A percentile compares a stretch with the other conserved stretches of the same genome.
These are phyloP conservation scores for Taxidea taxus DNA, from an alignment of 2,113 vertebrate species.

Conservation along the genomic window DNA sequence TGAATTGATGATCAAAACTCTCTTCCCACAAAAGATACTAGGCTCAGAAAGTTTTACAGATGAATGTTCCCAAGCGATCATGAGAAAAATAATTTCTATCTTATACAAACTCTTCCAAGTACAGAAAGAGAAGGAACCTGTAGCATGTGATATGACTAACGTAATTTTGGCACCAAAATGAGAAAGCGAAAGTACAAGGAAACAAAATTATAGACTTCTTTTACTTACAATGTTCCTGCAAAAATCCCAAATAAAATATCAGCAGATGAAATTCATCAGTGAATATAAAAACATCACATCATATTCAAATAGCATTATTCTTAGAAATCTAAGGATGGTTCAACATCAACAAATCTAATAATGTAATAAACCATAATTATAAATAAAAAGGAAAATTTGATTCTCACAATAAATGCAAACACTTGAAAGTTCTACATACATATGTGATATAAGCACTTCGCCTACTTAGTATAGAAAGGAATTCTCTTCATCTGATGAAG, in stretches of 20 bases:
- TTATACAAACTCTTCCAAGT: background rate
- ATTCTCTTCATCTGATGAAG: background rate
- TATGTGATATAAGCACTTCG: background rate
- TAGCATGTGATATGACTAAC: background rate
- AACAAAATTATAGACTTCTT: background rate
- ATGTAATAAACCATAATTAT: background rate
- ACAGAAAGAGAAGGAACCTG: background rate
- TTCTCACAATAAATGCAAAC: background rate
- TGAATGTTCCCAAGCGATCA: background rate
- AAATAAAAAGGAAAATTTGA: background rate
- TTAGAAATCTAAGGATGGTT: background rate
- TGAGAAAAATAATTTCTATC: background rate
- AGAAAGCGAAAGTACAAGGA: background rate
- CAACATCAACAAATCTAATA: background rate
- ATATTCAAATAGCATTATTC: background rate
- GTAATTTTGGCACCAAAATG: background rate
- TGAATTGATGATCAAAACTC: background rate
- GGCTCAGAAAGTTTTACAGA: background rate
- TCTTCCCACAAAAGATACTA: background rate
- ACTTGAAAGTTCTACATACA: background rate
- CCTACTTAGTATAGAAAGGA: background rate
- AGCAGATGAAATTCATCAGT: background rate
- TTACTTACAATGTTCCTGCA: background rate
- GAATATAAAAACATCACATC: background rate
- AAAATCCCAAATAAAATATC: background rate